These are phyloP conservation scores for Eilema caniola DNA, from an alignment of 2,888 invertebrate species.

Conservation along the genomic window DNA sequence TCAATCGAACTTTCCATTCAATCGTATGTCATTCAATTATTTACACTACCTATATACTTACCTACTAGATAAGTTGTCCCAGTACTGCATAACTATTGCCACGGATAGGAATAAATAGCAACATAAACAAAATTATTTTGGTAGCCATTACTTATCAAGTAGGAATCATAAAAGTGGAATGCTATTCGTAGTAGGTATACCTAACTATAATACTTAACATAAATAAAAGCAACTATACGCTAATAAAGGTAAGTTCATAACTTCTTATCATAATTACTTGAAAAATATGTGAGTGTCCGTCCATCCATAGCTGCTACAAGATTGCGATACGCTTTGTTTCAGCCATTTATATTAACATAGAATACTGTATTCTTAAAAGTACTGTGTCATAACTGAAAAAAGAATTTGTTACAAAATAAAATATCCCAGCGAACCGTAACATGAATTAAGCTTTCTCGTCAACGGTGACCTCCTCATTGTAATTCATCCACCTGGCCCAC, in stretches of 20 bases:
- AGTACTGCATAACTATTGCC: not conserved
- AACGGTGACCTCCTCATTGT: constrained; percentile 36
- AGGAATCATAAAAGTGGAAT: too few relatives aligned
- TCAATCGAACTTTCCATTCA: too few relatives aligned
- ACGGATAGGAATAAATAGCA: not conserved
- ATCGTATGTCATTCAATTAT: too few relatives aligned
- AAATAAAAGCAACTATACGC: too few relatives aligned
- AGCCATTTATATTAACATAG: not conserved
- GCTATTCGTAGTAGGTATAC: too few relatives aligned
- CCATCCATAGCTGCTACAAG: not conserved
- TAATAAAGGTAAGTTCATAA: not conserved
- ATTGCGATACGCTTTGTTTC: not conserved
- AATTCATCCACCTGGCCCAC: constrained; percentile 52
- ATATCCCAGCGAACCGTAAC: constrained; percentile 7
- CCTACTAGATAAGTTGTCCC: too few relatives aligned
- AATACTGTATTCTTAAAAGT: not conserved
- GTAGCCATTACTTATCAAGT: too few relatives aligned
- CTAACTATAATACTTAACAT: too few relatives aligned
- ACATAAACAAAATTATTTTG: not conserved
- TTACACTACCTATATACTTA: too few relatives aligned
- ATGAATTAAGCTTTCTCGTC: not conserved
- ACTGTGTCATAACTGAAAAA: not conserved
- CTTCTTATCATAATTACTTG: not conserved
- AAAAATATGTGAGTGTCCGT: not conserved
- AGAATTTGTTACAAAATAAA: not conserved